These are phyloP conservation scores for Montipora foliosa DNA, from an alignment of 64 coral and sea anemone genomes.

Conservation along the genomic window DNA sequence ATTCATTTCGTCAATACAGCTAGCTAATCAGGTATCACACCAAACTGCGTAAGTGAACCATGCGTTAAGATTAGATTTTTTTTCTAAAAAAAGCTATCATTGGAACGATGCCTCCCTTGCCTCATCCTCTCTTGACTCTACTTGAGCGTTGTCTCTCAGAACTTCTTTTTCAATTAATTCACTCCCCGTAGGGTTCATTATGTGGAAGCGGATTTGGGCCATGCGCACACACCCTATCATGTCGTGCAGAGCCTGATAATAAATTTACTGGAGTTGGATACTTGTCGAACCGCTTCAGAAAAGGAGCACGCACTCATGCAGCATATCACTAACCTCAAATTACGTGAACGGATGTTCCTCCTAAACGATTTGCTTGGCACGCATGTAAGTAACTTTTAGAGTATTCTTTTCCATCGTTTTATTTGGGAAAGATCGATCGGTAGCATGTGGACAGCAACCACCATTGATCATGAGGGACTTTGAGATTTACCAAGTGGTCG, in stretches of 20 bases:
- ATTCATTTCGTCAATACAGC: no score
- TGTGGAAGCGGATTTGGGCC: constrained; percentile 97
- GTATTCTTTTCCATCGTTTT: neutral
- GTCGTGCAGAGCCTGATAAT: constrained; percentile 90
- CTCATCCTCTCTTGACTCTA: neutral
- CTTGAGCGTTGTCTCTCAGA: neutral
- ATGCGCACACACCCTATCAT: constrained; percentile 96
- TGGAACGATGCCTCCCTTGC: neutral
- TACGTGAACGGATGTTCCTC: constrained; percentile 83
- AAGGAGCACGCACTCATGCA: constrained; percentile 83
- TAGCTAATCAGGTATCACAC: no score
- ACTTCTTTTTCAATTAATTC: neutral
- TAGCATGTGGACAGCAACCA: no score
- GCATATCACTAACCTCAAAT: constrained; percentile 78
- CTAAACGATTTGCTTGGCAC: constrained; percentile 97
- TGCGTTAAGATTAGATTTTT: no score
- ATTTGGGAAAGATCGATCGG: no score
- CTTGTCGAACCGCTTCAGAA: constrained; percentile 73
- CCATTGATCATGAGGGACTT: no score
- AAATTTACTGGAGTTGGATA: constrained; percentile 86
- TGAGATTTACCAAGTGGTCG: no score
- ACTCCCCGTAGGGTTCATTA: constrained; percentile 80
- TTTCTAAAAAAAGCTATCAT: no score
- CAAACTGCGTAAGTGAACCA: no score
- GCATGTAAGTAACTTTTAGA: constrained; percentile 71